Evolutionary conservation across 1,140 invertebrate species (phyloP), one percentile per base, ranked within the genome.

Genomic region (Aleiodes sp.): DNA sequence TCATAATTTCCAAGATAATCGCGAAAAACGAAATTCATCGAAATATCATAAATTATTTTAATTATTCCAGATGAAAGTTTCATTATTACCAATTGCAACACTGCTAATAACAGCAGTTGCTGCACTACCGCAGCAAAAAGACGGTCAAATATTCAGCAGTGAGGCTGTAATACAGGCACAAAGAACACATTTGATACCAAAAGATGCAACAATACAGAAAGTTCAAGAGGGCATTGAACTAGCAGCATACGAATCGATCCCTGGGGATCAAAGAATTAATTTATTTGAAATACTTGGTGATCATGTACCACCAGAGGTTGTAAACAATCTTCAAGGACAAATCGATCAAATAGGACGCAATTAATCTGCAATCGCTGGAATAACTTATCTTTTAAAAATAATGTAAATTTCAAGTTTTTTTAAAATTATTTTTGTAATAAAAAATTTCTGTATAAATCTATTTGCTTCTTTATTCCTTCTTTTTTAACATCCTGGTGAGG

Each of bases 131-230:
- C 83, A 82, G 35, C 91, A 92, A 82, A 90, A 93, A 72, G 93
- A 94, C 74, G 94, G 93, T 0, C 90, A 91, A 21, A 89, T 89
- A 62, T 94, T 94, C 83, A 93, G 92, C 68, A 92, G 93, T 75
- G 94, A 94, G 79, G 94, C 93, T n/a, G 94, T 94, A 76, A 89
- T 91, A 65, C 93, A 94, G 83, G 93, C 93, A 0, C 93, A 94
- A 82, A 93, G 91, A 81, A 94, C 93, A 0, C 91, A 91, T 73
- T 88, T 94, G 52, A 94, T 94, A 72, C 93, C 94, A 3, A 93
- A 93, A 78, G 93, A 94, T 77, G 93, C 93, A n/a, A 89, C 92
- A 74, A 95, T 94, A 66, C 93, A 94, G 78, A 93, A 92, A 78
- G 94, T 95, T 0, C 92, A 94, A 85, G 93, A 94, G 84, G 93